Percentiles rank a stretch among this genome's conserved stretches.
Conservation (phyloP, 53 echinoderm and acorn worm genomes). For the Hippasteria phrygiana region DNA sequence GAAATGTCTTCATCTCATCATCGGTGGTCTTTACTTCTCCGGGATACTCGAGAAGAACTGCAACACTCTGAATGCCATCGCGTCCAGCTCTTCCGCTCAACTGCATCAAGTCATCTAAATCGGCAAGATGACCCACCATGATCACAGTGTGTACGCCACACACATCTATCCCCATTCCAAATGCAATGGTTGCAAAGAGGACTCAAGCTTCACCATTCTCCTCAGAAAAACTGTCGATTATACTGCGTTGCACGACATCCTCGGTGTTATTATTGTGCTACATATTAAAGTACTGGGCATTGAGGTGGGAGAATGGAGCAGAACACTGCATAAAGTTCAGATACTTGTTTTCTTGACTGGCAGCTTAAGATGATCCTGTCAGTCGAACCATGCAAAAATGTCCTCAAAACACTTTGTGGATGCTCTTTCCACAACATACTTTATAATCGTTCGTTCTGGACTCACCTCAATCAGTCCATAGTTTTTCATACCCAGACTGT, state of each 20-base stretch:
- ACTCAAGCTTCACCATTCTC: conserved; percentile 54
- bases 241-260: conserved; percentile 17
- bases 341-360: conserved; percentile 51
- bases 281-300: conserved; percentile 43
- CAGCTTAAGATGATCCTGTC: conserved; percentile 54
- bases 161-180: conserved; percentile 56
- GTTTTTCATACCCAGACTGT: conserved; percentile 60
- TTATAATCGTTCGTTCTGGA: conserved; percentile 58
- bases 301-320: background rate
- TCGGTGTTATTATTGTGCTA: conserved; percentile 65
- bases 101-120: conserved; percentile 60
- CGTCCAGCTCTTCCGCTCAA: conserved; percentile 52
- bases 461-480: conserved; percentile 23
- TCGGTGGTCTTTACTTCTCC: background rate
- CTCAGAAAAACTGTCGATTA: conserved; percentile 22
- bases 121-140: conserved; percentile 27
- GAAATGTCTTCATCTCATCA: conserved; percentile 14
- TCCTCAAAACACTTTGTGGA: conserved; percentile 1
- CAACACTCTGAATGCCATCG: conserved; percentile 39
- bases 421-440: conserved; percentile 61
- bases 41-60: conserved; percentile 25
- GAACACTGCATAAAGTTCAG: conserved; percentile 50
- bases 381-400: conserved; percentile 20
- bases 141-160: conserved; percentile 33
- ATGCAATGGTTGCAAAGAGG: conserved; percentile 52